Conservation (phyloP, 1,140 invertebrate species). For the Zaprionus kolodkinae region DNA sequence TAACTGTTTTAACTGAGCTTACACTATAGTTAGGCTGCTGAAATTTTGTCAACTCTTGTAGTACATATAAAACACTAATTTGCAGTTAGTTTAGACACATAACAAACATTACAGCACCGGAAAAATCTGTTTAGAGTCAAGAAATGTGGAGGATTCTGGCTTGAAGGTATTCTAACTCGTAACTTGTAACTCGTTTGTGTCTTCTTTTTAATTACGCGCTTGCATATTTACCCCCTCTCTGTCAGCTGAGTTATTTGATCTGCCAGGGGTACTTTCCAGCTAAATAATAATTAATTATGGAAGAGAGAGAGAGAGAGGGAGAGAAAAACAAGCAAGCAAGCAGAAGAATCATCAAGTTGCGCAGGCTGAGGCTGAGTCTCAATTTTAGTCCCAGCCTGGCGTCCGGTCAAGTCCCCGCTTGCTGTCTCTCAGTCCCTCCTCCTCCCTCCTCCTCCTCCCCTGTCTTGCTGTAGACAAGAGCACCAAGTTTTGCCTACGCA, state of each 20-base stretch:
- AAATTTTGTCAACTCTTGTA: neutral
- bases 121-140: neutral
- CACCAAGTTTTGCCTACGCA: slow-evolving; percentile 81
- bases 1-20: neutral
- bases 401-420: neutral
- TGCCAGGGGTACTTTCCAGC: slow-evolving; percentile 64
- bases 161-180: slow-evolving; percentile 2
- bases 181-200: slow-evolving; percentile 5
- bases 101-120: neutral
- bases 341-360: slow-evolving; percentile 4
- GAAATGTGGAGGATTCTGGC: neutral
- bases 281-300: slow-evolving; percentile 83
- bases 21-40: too few species aligned
- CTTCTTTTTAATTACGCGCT: slow-evolving; percentile 43
- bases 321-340: slow-evolving; percentile 37
- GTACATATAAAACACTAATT: neutral
- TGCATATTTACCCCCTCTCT: slow-evolving; percentile 20
- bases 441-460: neutral
- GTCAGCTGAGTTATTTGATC: slow-evolving; percentile 49
- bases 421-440: neutral
- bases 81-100: neutral
- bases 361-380: slow-evolving; percentile 20
- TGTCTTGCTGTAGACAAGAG: neutral
- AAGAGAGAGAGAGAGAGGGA: slow-evolving; percentile 15
- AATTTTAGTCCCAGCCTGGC: slow-evolving; percentile 27